Evolutionary conservation across 2,888 invertebrate genomes (phyloP), one percentile per base, ranked within the genome.

Genomic region (Deroplatys truncata): DNA sequence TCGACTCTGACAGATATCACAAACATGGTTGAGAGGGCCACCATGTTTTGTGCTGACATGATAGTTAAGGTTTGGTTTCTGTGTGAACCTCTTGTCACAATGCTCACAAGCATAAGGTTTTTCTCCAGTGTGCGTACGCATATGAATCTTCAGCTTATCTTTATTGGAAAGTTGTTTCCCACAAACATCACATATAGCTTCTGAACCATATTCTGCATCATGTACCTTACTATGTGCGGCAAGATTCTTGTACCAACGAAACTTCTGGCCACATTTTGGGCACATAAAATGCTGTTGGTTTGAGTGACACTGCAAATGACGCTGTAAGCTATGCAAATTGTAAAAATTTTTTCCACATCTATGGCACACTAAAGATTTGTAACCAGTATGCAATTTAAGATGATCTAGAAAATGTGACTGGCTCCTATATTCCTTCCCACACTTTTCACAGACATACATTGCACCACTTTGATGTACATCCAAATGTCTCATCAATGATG

Each of bases 81-180:
- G 82, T n/a, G 96, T 94, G 93, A 96, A 96, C 92, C 95, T 95
- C 91, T 95, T 96, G 3, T 96, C 96, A 92, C 96, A 96, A 31
- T 95, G 92, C 92, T 96, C 95, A 92, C 96, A 96, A 2, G 95
- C 95, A 92, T 95, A 96, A 1, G 96, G 95, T 85, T 95, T 94
- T 93, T 96, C 96, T 4, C 96, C 96, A 13, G 92, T 92, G 84
- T 93, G 93, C 72, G 93, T 93, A 90, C 93, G 93, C 93, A 94
- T 92, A 91, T 95, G 95, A 8, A 83, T 15, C 31, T 35, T 83
- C 35, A 87, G 43, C 15, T 87, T 82, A 35, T 16, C 83, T 43
- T 35, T 83, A 15, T 83, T 20, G 31, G 87, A 82, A 10, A 87
- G 83, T 16, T 82, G n/a, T 82, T 87, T 87, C 13, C n/a, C 43